These are phyloP conservation scores for Pogonus chalceus DNA, from an alignment of 1,140 invertebrate species.

Conservation along the genomic window DNA sequence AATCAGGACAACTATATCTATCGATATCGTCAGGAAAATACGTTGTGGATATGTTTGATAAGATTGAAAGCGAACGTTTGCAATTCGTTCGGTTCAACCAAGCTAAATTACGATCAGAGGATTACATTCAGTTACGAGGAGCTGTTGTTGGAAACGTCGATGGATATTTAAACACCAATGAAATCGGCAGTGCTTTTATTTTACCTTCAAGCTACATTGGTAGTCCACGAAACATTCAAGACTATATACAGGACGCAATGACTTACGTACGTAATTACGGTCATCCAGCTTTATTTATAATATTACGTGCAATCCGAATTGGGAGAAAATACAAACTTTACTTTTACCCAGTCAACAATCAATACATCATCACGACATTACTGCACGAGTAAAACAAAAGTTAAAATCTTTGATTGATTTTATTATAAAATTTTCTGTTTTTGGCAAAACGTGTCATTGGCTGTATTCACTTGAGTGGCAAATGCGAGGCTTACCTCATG, in stretches of 20 bases:
- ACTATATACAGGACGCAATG: conserved; percentile 41
- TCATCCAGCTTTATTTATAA: conserved; percentile 32
- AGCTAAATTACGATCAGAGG: conserved; percentile 36
- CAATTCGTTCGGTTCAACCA: conserved; percentile 37
- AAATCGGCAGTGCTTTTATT: conserved; percentile 32
- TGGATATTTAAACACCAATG: conserved; percentile 23
- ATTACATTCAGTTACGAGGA: conserved; percentile 35
- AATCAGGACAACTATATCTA: conserved; percentile 30
- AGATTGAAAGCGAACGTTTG: conserved; percentile 38
- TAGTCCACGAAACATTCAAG: conserved; percentile 37
- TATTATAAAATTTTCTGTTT: conserved; percentile 31
- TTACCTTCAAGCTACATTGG: conserved; percentile 35
- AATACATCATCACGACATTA: conserved; percentile 31
- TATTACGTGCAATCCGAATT: conserved; percentile 40
- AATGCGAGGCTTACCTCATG: conserved; percentile 41
- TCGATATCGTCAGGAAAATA: conserved; percentile 31
- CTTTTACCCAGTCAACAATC: conserved; percentile 28
- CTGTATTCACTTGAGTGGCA: conserved; percentile 43
- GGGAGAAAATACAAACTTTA: conserved; percentile 31
- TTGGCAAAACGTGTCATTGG: conserved; percentile 30
- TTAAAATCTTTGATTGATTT: conserved; percentile 37
- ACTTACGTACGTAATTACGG: conserved; percentile 38
- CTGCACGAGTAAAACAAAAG: conserved; percentile 37
- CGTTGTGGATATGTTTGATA: conserved; percentile 39
- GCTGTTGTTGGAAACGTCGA: conserved; percentile 22